phyloP scores from a whole-genome alignment of 2,113 vertebrate species.

The Mesoclemmys tuberculata region DNA sequence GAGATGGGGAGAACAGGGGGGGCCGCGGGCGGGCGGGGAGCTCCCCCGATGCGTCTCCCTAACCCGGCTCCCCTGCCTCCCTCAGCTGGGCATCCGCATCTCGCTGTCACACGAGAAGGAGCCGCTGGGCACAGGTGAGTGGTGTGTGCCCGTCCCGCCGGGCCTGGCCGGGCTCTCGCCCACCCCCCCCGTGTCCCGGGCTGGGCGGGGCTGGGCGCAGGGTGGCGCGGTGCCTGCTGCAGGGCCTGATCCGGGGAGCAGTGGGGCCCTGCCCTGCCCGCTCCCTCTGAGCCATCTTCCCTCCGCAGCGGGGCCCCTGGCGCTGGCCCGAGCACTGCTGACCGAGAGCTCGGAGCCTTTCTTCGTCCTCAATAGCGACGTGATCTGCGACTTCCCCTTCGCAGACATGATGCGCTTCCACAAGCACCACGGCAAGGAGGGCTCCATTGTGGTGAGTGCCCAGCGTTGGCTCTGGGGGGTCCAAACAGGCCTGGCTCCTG shows the following conservation, averaged over 20 bases:
- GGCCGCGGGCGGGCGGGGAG: slow-evolving; percentile 62
- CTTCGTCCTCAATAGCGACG: slow-evolving; percentile 97
- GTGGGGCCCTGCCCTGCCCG: background rate
- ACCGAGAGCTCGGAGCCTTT: slow-evolving; percentile 91
- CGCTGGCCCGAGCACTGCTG: slow-evolving; percentile 91
- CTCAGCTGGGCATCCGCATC: slow-evolving; percentile 92
- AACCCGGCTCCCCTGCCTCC: slow-evolving; percentile 7
- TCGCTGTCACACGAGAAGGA: slow-evolving; percentile 97
- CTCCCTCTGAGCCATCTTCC: background rate
- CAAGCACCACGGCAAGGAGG: slow-evolving; percentile 89
- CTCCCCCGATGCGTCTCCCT: background rate
- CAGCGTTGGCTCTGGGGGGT: too few species aligned
- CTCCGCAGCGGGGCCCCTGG: slow-evolving; percentile 90
- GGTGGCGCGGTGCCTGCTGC: background rate
- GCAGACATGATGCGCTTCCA: slow-evolving; percentile 92
- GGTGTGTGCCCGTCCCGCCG: too few species aligned
- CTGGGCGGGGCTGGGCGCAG: too few species aligned
- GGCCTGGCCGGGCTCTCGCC: too few species aligned
- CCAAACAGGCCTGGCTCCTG: background rate
- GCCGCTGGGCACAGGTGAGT: slow-evolving; percentile 93
- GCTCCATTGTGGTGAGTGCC: slow-evolving; percentile 89
- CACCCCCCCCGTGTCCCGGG: too few species aligned
- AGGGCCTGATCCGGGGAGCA: too few species aligned
- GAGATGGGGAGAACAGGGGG: too few species aligned
- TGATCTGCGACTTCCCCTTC: slow-evolving; percentile 98